Evolutionary conservation across 2,888 invertebrate species (phyloP).

Genomic region (Tiliacea aurago): DNA sequence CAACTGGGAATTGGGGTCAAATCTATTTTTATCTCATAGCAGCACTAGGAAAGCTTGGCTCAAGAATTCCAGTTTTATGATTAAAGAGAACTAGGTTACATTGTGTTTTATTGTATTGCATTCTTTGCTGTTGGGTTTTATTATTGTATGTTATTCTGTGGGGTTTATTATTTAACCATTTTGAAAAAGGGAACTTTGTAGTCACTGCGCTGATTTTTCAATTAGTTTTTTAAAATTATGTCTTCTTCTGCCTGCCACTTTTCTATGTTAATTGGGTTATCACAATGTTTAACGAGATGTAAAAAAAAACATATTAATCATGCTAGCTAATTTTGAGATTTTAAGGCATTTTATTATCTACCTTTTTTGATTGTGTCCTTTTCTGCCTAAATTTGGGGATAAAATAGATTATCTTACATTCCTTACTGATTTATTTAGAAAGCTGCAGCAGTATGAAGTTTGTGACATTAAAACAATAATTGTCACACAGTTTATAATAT

Average conservation of each 20-base stretch:
- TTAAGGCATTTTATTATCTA: neutral
- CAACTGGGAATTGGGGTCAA: constrained; percentile 39
- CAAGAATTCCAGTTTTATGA: constrained; percentile 47
- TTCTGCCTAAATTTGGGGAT: neutral
- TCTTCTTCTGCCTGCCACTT: neutral
- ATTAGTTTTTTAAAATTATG: neutral
- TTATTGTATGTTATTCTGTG: neutral
- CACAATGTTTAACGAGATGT: neutral
- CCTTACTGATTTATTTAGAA: neutral
- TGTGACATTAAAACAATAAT: neutral
- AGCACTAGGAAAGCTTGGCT: constrained; percentile 38
- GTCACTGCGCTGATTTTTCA: neutral
- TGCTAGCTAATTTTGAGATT: neutral
- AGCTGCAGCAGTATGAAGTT: neutral
- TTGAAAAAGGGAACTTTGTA: neutral
- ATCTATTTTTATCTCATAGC: constrained; percentile 44
- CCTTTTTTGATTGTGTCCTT: neutral
- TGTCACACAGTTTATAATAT: neutral
- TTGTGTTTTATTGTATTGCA: constrained; percentile 23
- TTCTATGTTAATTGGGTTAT: neutral
- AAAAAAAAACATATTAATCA: neutral
- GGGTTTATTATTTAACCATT: neutral
- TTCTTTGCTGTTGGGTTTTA: constrained; percentile 11
- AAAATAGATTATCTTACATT: no score
- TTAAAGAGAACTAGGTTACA: constrained; percentile 31